phyloP scores from a whole-genome alignment of 2,888 invertebrate species.

The Ophion ventricosus region DNA sequence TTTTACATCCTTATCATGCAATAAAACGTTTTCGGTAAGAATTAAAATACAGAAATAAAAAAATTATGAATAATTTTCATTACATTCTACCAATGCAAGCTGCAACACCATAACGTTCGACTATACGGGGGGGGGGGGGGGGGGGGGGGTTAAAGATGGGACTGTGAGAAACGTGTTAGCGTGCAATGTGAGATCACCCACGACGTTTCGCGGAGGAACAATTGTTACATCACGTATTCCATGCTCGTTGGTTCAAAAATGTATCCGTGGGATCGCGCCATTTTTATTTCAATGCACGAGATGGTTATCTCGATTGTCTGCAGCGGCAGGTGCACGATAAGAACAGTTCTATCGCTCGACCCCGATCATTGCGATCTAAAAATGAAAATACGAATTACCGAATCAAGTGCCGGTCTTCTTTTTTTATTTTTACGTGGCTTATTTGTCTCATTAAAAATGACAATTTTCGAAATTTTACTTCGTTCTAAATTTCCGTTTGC shows the following conservation, averaged over 20 bases:
- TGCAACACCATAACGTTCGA: no score
- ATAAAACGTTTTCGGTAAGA: no score
- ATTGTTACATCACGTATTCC: slow-evolving; percentile 36
- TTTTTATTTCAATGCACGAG: slow-evolving; percentile 41
- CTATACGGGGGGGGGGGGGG: no score
- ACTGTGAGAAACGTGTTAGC: slow-evolving; percentile 2
- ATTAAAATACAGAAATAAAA: no score
- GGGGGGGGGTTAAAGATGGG: not conserved
- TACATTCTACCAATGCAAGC: no score
- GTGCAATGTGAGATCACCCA: not conserved
- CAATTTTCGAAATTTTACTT: no score
- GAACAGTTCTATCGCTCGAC: slow-evolving; percentile 29
- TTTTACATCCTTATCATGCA: no score
- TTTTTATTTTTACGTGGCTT: no score
- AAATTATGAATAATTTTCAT: no score
- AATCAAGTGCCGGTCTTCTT: not conserved
- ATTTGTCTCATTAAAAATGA: no score
- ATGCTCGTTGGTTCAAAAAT: slow-evolving; percentile 37
- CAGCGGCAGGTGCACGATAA: slow-evolving; percentile 37
- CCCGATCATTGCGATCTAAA: slow-evolving; percentile 3
- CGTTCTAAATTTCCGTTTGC: no score
- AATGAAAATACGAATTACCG: not conserved
- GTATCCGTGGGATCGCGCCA: slow-evolving; percentile 14
- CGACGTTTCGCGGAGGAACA: not conserved
- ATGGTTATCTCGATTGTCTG: slow-evolving; percentile 51